Percentiles rank a stretch among this genome's conserved stretches.
Evolutionary conservation across 2,797 vertebrate species (phyloP).

Genomic region (Mionectes olivaceus): DNA sequence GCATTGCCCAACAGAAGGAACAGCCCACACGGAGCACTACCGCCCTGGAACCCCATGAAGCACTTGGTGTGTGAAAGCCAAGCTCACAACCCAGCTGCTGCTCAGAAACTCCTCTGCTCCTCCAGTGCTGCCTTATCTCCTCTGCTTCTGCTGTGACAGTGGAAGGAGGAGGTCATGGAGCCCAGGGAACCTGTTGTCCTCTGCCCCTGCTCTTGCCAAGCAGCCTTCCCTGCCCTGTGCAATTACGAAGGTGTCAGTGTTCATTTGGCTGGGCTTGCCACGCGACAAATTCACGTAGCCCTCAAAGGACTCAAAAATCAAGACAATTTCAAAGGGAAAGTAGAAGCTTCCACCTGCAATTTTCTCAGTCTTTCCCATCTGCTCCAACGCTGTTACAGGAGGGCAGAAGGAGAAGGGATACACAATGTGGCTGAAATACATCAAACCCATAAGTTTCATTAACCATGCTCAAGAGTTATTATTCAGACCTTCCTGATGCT

Average conservation of each 20-base stretch:
- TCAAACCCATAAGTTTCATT: constrained; percentile 33
- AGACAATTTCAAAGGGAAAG: neutral
- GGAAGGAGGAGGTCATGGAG: neutral
- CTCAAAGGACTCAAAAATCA: neutral
- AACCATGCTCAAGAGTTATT: constrained; percentile 36
- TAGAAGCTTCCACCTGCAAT: neutral
- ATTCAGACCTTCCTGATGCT: constrained; percentile 35
- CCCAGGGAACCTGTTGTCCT: rapidly evolving
- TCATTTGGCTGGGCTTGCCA: neutral
- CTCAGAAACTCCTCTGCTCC: neutral
- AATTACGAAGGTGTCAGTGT: neutral
- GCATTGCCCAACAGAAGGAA: neutral
- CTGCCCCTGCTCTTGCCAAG: rapidly evolving
- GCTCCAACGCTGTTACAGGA: rapidly evolving
- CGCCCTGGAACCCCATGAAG: rapidly evolving
- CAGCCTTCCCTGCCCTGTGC: neutral
- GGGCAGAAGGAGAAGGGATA: neutral
- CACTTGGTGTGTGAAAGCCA: neutral
- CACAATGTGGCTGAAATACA: neutral
- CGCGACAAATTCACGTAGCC: rapidly evolving
- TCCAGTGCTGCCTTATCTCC: neutral
- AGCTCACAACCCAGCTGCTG: neutral
- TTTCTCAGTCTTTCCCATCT: neutral
- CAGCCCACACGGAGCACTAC: neutral
- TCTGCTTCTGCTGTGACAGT: neutral